Base-by-base conservation (phyloP, 2,888 invertebrate genomes). In the Cryptocheilus praepositus region DNA sequence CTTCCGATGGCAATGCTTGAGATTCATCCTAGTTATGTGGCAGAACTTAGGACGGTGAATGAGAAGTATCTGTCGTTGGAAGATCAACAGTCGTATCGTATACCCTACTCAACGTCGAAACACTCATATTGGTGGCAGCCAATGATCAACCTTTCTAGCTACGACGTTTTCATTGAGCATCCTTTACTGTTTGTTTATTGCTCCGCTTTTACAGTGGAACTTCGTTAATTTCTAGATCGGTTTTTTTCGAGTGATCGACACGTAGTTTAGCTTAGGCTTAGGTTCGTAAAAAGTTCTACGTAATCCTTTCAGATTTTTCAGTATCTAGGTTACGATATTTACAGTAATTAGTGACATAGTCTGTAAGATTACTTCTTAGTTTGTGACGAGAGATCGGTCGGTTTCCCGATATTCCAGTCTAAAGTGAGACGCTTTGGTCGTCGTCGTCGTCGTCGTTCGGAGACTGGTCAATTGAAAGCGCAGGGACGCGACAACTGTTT, bases 181-280 rank as follows among this genome's bases (percentile, higher is more conserved):
- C 75, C 64, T 71, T 71, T 76, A 76, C 53, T 70, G 19, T 28
- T 46, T 74, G 69, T 71, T 72, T 79, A 74, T 79, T 72, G 79
- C 73, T 79, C 74, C 77, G 11, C 72, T 81, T 79, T 79, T 76
- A 71, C 67, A 81, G 69, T 77, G 79, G 72, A 68, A 74, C 65
- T 76, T 72, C 66, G 73, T 80, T 74, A 76, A 76, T 74, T 75
- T 73, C 74, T 63, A 69, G 68, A 78, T 73, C 74, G 68, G 67
- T 67, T 67, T 67, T n/a, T 69, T 75, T 74, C 75, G 70, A 77
- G 74, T 74, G 75, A 81, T 79, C 74, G 79, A 77, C 60, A 79
- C 63, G 71, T 70, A 77, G 73, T 75, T 82, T 83, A 83, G 82
- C 79, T 79, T 84, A 85, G 85, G 77, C 60, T 76, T 85, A 86